Conservation (phyloP, 2,888 invertebrate genomes). For the Gymnosoma rotundatum region DNA sequence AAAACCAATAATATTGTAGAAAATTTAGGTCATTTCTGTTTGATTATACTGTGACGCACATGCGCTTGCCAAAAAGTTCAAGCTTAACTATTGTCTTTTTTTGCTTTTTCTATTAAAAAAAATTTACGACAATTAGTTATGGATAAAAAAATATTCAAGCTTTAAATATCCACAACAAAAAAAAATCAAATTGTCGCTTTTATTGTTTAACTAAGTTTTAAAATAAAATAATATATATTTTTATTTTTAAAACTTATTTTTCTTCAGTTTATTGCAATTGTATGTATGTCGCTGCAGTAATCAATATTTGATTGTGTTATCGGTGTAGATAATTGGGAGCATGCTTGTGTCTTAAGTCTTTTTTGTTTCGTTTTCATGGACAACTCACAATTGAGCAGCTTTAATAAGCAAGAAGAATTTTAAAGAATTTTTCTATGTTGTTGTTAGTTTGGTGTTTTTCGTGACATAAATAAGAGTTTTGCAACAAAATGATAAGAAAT, state of each 20-base stretch:
- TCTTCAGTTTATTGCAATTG: conserved; percentile 41
- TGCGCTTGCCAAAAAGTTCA: conserved; percentile 57
- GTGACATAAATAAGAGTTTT: no score
- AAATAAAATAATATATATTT: conserved; percentile 5
- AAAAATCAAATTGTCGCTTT: conserved; percentile 9
- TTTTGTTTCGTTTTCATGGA: conserved; percentile 53
- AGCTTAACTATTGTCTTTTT: conserved; percentile 40
- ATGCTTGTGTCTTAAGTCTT: conserved; percentile 60
- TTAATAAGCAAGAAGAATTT: conserved; percentile 48
- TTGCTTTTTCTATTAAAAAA: conserved; percentile 2
- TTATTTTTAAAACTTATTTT: background rate
- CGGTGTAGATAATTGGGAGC: conserved; percentile 33
- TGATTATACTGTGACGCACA: conserved; percentile 12
- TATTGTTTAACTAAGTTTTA: conserved; percentile 19
- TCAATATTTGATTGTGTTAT: conserved; percentile 37
- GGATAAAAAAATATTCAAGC: conserved; percentile 1
- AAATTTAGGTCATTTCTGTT: conserved; percentile 49
- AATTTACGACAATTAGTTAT: conserved; percentile 9
- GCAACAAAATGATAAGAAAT: no score
- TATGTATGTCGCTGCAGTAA: conserved; percentile 17
- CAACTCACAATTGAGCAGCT: conserved; percentile 12
- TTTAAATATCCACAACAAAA: background rate
- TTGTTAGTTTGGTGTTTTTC: background rate
- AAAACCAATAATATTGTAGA: conserved; percentile 8
- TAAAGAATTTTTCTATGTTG: conserved; percentile 36